Evolutionary conservation across 2,113 vertebrate genomes (phyloP).

Genomic region (Sorex araneus): DNA sequence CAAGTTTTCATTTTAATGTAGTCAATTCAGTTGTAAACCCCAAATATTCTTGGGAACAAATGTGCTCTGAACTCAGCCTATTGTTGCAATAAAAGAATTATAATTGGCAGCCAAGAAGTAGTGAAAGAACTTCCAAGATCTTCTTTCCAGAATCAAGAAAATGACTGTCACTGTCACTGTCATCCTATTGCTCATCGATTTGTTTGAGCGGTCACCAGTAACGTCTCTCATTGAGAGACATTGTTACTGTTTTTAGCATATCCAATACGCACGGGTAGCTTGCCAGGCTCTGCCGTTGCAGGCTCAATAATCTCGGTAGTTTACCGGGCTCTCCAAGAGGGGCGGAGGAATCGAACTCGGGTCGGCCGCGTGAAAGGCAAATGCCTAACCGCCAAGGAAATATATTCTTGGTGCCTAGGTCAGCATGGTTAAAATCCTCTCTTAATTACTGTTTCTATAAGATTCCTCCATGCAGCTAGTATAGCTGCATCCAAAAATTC

Average conservation of each 20-base stretch:
- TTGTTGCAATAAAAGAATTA: not conserved
- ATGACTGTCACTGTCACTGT: too few relatives aligned
- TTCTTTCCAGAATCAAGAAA: conserved; percentile 1
- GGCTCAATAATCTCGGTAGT: too few relatives aligned
- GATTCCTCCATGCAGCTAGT: not conserved
- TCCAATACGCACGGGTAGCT: too few relatives aligned
- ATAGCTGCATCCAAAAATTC: not conserved
- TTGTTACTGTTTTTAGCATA: too few relatives aligned
- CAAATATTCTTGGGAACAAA: not conserved
- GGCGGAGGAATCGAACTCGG: too few relatives aligned
- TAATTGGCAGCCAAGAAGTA: not conserved
- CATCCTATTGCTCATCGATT: too few relatives aligned
- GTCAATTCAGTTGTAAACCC: not conserved
- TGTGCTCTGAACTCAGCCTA: not conserved
- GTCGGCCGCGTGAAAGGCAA: too few relatives aligned
- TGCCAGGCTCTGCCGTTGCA: too few relatives aligned
- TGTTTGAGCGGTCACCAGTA: too few relatives aligned
- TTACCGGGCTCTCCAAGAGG: too few relatives aligned
- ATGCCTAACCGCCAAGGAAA: too few relatives aligned
- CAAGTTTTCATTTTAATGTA: conserved; percentile 32
- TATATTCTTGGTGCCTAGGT: not conserved
- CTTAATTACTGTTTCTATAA: not conserved
- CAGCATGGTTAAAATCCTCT: not conserved
- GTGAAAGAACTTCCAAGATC: not conserved
- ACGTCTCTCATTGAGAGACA: too few relatives aligned